Evolutionary conservation across 2,113 vertebrate species (phyloP).

Genomic region (Caloenas nicobarica): DNA sequence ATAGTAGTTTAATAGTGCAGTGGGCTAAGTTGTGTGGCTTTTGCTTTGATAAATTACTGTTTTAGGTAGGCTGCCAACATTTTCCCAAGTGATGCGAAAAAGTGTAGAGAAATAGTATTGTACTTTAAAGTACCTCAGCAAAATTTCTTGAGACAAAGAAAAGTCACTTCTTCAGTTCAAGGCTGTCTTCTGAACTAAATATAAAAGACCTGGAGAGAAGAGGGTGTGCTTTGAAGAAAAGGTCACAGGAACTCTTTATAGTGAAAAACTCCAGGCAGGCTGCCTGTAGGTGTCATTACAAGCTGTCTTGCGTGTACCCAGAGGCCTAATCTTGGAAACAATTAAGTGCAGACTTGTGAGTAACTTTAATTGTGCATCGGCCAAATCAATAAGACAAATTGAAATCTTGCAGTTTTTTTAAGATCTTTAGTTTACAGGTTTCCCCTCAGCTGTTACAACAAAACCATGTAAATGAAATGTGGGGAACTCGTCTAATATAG

Average conservation of each 20-base stretch:
- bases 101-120: not conserved
- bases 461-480: not conserved
- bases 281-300: conserved; percentile 37
- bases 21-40: not conserved
- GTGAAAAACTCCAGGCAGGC: not conserved
- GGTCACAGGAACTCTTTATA: conserved; percentile 15
- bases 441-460: not conserved
- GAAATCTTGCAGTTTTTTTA: not conserved
- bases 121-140: not conserved
- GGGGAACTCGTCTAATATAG: not conserved
- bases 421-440: not conserved
- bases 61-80: not conserved
- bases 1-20: not conserved
- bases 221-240: conserved; percentile 32
- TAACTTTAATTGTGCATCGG: conserved; percentile 16
- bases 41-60: not conserved
- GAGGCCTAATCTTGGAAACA: conserved; percentile 21
- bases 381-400: not conserved
- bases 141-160: conserved; percentile 15
- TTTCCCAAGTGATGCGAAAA: not conserved
- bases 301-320: not conserved
- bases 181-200: conserved; percentile 7
- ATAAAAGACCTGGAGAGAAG: not conserved
- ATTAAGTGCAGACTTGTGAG: not conserved
- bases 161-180: conserved; percentile 29